phyloP scores from a whole-genome alignment of 2,797 vertebrate genomes.

The Sylvilagus floridanus region DNA sequence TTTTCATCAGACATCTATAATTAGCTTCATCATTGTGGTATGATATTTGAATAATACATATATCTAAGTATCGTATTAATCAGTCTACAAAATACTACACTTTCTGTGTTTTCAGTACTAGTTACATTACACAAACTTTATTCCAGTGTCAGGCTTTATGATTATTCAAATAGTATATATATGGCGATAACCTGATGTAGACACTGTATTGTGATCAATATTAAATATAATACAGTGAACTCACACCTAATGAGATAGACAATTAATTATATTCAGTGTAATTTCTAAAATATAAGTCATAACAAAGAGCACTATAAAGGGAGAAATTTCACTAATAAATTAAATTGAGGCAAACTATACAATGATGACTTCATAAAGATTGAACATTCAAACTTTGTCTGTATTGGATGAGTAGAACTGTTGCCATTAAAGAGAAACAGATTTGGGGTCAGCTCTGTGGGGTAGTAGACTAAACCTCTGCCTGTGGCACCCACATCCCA shows the following conservation, averaged over 20 bases:
- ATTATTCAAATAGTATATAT: not conserved
- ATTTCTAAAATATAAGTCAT: not conserved
- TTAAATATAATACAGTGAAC: not conserved
- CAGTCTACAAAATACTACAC: not conserved
- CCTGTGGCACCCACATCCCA: too few species aligned
- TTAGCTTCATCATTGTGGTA: not conserved
- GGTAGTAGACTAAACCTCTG: too few species aligned
- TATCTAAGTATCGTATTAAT: not conserved
- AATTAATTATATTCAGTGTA: not conserved
- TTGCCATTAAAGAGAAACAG: too few species aligned
- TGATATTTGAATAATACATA: not conserved
- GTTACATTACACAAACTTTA: not conserved
- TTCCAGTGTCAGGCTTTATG: not conserved
- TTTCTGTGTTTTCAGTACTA: not conserved
- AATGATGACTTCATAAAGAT: not conserved
- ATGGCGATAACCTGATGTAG: not conserved
- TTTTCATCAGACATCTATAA: not conserved
- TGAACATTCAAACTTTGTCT: not conserved
- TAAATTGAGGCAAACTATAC: not conserved
- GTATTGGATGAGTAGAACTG: not conserved
- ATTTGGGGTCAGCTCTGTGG: too few species aligned
- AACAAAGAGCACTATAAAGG: not conserved
- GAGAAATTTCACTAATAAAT: not conserved
- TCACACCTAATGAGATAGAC: not conserved
- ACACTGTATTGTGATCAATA: not conserved